A percentile compares a stretch with the other conserved stretches of the same genome.
phyloP scores from a whole-genome alignment of 1,140 invertebrate species.

The Lepidurus packardi region DNA sequence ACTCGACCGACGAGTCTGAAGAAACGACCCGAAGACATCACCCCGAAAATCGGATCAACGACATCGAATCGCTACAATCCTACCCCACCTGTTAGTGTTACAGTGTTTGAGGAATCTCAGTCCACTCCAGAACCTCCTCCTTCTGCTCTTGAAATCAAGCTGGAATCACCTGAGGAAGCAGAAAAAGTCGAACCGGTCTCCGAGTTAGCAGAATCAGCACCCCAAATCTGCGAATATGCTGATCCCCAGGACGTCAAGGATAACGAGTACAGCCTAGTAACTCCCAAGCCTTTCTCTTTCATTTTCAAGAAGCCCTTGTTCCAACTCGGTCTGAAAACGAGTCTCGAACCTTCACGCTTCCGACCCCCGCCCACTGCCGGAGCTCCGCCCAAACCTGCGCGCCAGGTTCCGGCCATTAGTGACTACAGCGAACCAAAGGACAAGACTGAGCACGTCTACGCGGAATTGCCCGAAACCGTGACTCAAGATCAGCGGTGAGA shows the following conservation, averaged over 20 bases:
- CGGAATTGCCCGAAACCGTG: conserved; percentile 47
- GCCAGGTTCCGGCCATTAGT: conserved; percentile 50
- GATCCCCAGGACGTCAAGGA: conserved; percentile 48
- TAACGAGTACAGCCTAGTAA: conserved; percentile 51
- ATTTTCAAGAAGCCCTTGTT: conserved; percentile 27
- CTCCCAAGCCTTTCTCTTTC: conserved; percentile 37
- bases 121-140: background rate
- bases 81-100: background rate
- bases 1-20: background rate
- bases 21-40: background rate
- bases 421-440: conserved; percentile 68
- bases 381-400: conserved; percentile 30
- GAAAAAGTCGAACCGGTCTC: conserved; percentile 37
- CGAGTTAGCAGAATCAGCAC: background rate
- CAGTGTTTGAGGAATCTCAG: background rate
- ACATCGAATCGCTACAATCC: background rate
- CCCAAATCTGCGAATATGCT: conserved; percentile 47
- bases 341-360: background rate
- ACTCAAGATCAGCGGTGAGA: conserved; percentile 20
- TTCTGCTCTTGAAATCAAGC: background rate
- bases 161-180: background rate
- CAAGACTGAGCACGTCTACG: conserved; percentile 58
- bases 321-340: background rate
- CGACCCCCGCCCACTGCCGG: conserved; percentile 29
- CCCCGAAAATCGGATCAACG: background rate